phyloP scores from a whole-genome alignment of 2,888 invertebrate species.

The Tenthredo amoena region DNA sequence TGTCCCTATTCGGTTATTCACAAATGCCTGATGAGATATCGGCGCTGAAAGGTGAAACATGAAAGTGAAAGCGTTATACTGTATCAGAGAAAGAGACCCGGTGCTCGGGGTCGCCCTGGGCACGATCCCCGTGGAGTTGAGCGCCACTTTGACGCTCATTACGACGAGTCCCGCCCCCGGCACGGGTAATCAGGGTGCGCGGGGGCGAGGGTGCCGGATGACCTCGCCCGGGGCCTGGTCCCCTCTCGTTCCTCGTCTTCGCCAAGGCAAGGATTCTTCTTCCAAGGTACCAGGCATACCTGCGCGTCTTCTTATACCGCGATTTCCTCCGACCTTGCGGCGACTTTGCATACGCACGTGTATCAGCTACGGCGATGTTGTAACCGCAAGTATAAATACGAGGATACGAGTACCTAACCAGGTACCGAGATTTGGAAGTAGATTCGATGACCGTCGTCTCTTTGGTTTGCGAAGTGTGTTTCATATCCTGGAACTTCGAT shows the following conservation, averaged over 20 bases:
- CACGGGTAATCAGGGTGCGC: conserved; percentile 75
- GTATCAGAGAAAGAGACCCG: neutral
- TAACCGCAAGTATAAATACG: neutral
- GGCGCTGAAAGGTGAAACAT: neutral
- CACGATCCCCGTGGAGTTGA: conserved; percentile 68
- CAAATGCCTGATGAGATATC: neutral
- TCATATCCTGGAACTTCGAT: neutral
- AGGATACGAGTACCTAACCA: neutral
- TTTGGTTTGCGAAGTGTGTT: no score
- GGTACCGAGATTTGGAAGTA: neutral
- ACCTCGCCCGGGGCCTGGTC: conserved; percentile 76
- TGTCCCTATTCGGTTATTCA: neutral
- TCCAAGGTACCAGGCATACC: conserved; percentile 37
- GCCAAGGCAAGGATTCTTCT: conserved; percentile 41
- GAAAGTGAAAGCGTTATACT: conserved; percentile 38
- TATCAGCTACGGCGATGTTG: neutral
- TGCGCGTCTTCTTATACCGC: conserved; percentile 24
- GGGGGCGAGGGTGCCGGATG: conserved; percentile 74
- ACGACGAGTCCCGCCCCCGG: conserved; percentile 76
- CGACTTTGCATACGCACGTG: conserved; percentile 50
- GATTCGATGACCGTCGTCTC: neutral
- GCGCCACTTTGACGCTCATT: conserved; percentile 77
- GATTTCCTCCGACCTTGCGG: conserved; percentile 37
- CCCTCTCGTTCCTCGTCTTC: conserved; percentile 56
- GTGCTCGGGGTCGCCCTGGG: conserved; percentile 13